Conservation (phyloP, 2,113 vertebrate genomes). For the Apaloderma vittatum region DNA sequence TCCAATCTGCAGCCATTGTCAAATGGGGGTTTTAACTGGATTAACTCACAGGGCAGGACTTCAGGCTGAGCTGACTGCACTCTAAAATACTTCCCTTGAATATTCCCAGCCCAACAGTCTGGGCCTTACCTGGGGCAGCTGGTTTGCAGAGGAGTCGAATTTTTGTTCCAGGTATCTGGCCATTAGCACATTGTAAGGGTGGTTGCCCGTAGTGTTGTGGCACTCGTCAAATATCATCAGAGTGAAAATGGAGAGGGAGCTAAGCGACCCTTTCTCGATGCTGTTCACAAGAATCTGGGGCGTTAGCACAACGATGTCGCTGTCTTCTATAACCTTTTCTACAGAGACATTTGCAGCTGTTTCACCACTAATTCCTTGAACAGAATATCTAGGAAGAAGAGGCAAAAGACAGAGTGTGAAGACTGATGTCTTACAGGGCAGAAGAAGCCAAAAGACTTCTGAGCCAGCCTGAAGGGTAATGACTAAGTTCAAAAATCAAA, state of each 20-base stretch:
- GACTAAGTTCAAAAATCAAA: neutral
- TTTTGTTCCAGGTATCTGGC: constrained; percentile 82
- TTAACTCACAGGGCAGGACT: neutral
- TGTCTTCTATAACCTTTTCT: constrained; percentile 61
- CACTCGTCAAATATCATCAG: constrained; percentile 89
- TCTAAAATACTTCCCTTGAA: neutral
- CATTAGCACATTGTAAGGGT: constrained; percentile 86
- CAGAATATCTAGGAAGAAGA: constrained; percentile 57
- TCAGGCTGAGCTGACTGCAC: neutral
- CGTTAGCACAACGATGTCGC: constrained; percentile 81
- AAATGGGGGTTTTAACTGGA: neutral
- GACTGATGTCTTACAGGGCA: neutral
- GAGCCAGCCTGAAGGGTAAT: neutral
- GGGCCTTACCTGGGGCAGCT: constrained; percentile 79
- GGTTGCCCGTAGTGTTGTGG: constrained; percentile 84
- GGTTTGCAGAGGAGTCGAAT: constrained; percentile 36
- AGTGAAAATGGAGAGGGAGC: constrained; percentile 80
- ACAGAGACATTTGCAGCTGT: constrained; percentile 44
- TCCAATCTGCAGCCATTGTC: neutral
- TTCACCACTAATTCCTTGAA: constrained; percentile 82
- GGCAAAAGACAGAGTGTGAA: neutral
- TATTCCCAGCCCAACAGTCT: neutral
- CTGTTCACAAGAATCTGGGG: constrained; percentile 86
- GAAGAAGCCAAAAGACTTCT: neutral
- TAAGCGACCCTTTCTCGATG: constrained; percentile 55